Evolutionary conservation across 2,113 vertebrate species (phyloP).

Genomic region (Limnothrissa miodon): DNA sequence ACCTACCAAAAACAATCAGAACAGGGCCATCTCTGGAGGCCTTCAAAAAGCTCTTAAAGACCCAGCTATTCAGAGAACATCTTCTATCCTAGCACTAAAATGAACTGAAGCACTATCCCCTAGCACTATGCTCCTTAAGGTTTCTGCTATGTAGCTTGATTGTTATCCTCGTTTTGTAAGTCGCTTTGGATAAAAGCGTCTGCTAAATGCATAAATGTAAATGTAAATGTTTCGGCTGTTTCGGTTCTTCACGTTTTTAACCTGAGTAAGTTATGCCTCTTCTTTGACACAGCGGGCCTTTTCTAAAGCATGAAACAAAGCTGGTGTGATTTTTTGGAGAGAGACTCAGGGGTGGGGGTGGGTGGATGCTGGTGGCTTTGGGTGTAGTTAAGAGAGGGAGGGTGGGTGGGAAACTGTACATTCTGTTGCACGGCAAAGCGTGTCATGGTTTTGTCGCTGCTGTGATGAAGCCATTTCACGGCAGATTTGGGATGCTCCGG

Average conservation of each 20-base stretch:
- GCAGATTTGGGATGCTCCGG: constrained; percentile 42
- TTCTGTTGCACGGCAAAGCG: neutral
- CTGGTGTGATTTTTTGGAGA: neutral
- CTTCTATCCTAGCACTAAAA: no score
- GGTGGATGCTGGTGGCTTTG: no score
- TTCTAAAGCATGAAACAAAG: neutral
- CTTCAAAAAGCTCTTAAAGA: no score
- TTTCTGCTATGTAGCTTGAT: no score
- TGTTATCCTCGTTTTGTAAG: no score
- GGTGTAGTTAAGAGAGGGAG: neutral
- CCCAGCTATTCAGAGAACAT: no score
- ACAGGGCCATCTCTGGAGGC: no score
- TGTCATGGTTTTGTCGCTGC: neutral
- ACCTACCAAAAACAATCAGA: no score
- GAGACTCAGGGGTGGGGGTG: neutral
- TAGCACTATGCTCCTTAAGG: no score
- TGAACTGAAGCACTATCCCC: no score
- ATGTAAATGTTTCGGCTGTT: neutral
- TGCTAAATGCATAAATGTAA: no score
- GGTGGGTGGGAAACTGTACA: neutral
- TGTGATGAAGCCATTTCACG: constrained; percentile 47
- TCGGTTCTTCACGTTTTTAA: neutral
- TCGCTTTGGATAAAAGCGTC: no score
- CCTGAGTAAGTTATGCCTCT: neutral
- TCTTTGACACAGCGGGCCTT: neutral